These are phyloP conservation scores for Clepsis dumicolana DNA, from an alignment of 2,888 invertebrate species.

Conservation along the genomic window DNA sequence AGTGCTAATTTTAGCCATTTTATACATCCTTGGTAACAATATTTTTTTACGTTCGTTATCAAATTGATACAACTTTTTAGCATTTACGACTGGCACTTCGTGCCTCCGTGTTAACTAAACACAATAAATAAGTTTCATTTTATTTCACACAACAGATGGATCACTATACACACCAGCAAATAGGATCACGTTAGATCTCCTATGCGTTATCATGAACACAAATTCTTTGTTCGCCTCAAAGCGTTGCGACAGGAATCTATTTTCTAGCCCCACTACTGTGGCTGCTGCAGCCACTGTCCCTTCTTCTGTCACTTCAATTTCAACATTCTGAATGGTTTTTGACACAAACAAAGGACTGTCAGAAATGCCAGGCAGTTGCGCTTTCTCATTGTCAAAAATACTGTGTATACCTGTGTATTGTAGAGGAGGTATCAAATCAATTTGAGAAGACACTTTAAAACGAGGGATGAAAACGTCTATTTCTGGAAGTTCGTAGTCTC, in stretches of 20 bases:
- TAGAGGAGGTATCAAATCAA: conserved; percentile 75
- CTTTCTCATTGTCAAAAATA: conserved; percentile 84
- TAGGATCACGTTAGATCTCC: conserved; percentile 85
- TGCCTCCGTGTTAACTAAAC: background rate
- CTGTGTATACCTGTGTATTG: conserved; percentile 88
- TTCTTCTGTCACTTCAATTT: conserved; percentile 90
- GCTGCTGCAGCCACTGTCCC: conserved; percentile 90
- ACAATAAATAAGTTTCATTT: conserved; percentile 17
- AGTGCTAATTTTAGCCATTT: conserved; percentile 3
- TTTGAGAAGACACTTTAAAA: conserved; percentile 82
- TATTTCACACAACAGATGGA: conserved; percentile 59
- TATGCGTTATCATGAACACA: conserved; percentile 88
- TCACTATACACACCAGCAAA: conserved; percentile 86
- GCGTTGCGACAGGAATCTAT: conserved; percentile 78
- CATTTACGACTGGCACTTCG: no score
- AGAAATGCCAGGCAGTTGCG: conserved; percentile 87
- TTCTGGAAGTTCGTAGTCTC: conserved; percentile 72
- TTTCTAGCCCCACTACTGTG: conserved; percentile 81
- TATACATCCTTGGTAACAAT: background rate
- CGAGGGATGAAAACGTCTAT: conserved; percentile 87
- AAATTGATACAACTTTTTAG: background rate
- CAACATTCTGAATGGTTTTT: conserved; percentile 89
- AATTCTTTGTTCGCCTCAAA: conserved; percentile 89
- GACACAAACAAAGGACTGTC: conserved; percentile 85
- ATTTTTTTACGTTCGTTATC: background rate